Evolutionary conservation across 1,140 invertebrate genomes (phyloP).

Genomic region (Drosophila teissieri): DNA sequence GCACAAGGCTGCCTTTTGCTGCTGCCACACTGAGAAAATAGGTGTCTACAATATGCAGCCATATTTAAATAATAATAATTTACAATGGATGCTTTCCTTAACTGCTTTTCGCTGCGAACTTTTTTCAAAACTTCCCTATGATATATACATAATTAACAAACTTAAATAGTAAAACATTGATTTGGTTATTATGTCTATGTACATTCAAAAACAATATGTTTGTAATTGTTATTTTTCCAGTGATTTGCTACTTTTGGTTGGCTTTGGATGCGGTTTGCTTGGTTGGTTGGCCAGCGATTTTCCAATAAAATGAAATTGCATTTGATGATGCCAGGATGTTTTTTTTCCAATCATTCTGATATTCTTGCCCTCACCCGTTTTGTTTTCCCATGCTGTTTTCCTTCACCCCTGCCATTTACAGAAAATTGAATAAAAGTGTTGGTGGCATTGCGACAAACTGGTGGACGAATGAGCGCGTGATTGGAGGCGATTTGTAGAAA

Average conservation of each 20-base stretch:
- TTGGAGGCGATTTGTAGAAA: constrained; percentile 65
- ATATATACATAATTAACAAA: too few species aligned
- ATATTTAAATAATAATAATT: too few species aligned
- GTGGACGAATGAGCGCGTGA: constrained; percentile 75
- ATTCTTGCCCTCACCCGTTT: constrained; percentile 20
- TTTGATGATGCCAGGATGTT: constrained; percentile 79
- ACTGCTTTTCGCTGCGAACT: too few species aligned
- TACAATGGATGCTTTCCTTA: too few species aligned
- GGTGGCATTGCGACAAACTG: constrained; percentile 79
- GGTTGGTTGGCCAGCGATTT: constrained; percentile 77
- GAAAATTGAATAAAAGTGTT: constrained; percentile 82
- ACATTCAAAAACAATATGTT: too few species aligned
- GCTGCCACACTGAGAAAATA: constrained; percentile 2
- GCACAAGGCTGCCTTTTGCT: constrained; percentile 25
- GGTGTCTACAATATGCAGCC: too few species aligned
- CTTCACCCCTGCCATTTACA: constrained; percentile 59
- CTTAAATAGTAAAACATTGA: too few species aligned
- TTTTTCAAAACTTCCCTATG: too few species aligned
- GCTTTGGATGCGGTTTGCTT: constrained; percentile 59
- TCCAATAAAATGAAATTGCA: constrained; percentile 80
- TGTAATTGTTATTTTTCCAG: neutral
- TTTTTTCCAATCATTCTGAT: constrained; percentile 57
- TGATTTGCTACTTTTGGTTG: constrained; percentile 33
- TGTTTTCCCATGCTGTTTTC: constrained; percentile 33
- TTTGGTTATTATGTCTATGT: too few species aligned